Evolutionary conservation across 2,113 vertebrate genomes (phyloP).

Genomic region (Opisthocomus hoazin): DNA sequence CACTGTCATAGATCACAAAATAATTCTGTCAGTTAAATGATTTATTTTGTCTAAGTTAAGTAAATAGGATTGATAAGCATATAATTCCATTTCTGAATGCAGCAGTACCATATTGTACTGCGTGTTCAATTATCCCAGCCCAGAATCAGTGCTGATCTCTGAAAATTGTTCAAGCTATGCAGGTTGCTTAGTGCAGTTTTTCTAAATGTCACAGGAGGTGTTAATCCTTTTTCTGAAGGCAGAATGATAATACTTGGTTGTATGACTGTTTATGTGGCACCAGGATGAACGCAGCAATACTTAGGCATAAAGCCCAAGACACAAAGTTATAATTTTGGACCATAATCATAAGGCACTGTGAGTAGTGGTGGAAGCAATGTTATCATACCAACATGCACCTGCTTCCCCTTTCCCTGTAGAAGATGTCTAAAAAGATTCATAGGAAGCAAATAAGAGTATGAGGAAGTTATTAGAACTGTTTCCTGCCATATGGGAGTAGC

Average conservation of each 20-base stretch:
- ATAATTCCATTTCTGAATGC: neutral
- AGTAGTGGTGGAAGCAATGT: neutral
- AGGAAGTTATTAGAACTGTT: neutral
- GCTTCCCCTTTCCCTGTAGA: neutral
- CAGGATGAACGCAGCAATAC: neutral
- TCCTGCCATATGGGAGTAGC: slow-evolving; percentile 2
- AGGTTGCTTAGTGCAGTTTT: neutral
- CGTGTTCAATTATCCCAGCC: neutral
- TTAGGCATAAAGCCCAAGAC: neutral
- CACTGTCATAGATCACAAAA: neutral
- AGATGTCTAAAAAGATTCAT: neutral
- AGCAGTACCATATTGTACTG: neutral
- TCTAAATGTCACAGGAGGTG: neutral
- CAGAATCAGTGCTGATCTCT: neutral
- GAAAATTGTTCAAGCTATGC: neutral
- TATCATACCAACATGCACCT: neutral
- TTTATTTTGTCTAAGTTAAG: neutral
- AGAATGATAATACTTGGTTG: neutral
- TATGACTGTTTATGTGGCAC: neutral
- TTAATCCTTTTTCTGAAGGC: neutral
- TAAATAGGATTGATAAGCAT: neutral
- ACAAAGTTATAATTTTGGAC: neutral
- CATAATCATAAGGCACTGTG: neutral
- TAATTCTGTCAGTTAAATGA: neutral
- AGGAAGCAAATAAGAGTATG: neutral